Evolutionary conservation across 2,888 invertebrate species (phyloP).

Genomic region (Marronus borbonicus): DNA sequence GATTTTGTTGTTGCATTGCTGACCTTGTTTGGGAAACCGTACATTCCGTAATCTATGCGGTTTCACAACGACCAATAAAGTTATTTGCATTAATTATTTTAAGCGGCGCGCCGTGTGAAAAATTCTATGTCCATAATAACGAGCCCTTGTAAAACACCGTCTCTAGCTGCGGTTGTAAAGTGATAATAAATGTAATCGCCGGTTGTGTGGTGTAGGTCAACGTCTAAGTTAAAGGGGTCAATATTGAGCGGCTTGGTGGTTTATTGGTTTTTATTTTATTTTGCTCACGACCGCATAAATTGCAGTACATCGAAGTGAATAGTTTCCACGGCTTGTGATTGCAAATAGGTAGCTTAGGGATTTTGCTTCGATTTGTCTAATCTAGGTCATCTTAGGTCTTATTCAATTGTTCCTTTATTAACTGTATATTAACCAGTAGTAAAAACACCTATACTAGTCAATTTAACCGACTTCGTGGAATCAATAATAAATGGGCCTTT

Average conservation of each 20-base stretch:
- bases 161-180: background rate
- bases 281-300: constrained; percentile 1
- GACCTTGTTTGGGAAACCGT: constrained; percentile 31
- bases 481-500: no score
- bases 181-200: constrained; percentile 21
- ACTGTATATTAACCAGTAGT: no score
- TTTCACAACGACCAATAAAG: constrained; percentile 2
- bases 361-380: no score
- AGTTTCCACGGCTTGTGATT: no score
- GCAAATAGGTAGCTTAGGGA: no score
- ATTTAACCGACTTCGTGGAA: no score
- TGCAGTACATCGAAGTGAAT: background rate
- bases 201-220: background rate
- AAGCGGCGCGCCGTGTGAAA: background rate
- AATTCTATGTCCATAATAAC: constrained; percentile 3
- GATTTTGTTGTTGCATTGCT: constrained; percentile 39
- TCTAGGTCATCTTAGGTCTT: no score
- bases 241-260: background rate
- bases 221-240: background rate
- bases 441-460: no score
- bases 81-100: constrained; percentile 15
- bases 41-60: background rate
- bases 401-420: no score
- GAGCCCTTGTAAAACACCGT: constrained; percentile 2
- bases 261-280: constrained; percentile 10